Percentiles rank a stretch among this genome's conserved stretches.
Conservation (phyloP, 2,797 vertebrate genomes). For the Enteromius paludinosus region DNA sequence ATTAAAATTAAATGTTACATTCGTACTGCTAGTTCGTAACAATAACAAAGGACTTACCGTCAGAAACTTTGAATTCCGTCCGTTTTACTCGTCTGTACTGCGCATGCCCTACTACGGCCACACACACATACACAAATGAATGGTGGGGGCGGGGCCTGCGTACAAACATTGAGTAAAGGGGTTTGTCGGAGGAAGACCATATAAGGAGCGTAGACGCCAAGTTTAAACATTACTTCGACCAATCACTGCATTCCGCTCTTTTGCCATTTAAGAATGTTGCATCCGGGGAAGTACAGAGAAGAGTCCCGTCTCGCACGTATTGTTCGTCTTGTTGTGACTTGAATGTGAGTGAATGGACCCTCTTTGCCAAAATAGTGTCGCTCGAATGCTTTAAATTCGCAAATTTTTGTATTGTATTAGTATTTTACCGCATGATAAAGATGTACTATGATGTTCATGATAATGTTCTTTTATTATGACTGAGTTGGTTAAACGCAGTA, state of each 20-base stretch:
- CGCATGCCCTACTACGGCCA: constrained; percentile 81
- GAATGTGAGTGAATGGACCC: background rate
- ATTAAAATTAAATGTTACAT: background rate
- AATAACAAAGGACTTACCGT: constrained; percentile 73
- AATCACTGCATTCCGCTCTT: constrained; percentile 61
- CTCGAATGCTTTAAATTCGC: background rate
- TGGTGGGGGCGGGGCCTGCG: constrained; percentile 75
- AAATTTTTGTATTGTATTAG: background rate
- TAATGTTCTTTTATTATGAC: background rate
- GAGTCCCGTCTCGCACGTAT: constrained; percentile 33
- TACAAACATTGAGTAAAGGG: constrained; percentile 75
- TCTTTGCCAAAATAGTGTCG: background rate
- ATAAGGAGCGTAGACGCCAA: constrained; percentile 73
- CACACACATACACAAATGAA: constrained; percentile 72
- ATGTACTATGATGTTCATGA: background rate
- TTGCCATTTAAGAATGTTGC: constrained; percentile 50
- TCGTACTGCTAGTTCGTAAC: background rate
- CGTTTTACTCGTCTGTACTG: constrained; percentile 70
- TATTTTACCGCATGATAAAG: background rate
- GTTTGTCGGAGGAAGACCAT: constrained; percentile 64
- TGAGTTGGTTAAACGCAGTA: background rate
- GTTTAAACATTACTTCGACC: constrained; percentile 75
- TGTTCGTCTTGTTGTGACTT: constrained; percentile 9
- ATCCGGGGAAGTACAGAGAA: constrained; percentile 71
- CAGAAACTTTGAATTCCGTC: constrained; percentile 83